Evolutionary conservation across 2,888 invertebrate species (phyloP).

Genomic region (Villa cingulata): DNA sequence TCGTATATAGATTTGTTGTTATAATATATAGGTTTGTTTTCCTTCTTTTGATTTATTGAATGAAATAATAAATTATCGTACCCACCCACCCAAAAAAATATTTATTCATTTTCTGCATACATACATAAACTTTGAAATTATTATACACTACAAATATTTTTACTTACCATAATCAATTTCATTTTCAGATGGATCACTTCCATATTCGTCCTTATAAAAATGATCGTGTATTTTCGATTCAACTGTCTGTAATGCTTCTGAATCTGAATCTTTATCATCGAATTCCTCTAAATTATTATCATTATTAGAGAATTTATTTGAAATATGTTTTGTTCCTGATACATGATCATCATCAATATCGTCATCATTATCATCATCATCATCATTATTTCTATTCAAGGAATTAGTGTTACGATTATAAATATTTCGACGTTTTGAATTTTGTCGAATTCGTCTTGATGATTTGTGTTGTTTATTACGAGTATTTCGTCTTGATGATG

Average conservation of each 20-base stretch:
- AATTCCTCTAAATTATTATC: constrained; percentile 10
- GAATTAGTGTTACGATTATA: too few relatives aligned
- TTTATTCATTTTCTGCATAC: too few relatives aligned
- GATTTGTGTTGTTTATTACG: not conserved
- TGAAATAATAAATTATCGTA: too few relatives aligned
- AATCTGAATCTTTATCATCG: constrained; percentile 27
- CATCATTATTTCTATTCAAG: constrained; percentile 12
- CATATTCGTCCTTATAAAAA: constrained; percentile 37
- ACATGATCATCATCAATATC: constrained; percentile 1
- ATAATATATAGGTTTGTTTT: too few relatives aligned
- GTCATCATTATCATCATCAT: constrained; percentile 14
- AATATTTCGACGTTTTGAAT: constrained; percentile 11
- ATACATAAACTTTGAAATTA: too few relatives aligned
- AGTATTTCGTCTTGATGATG: not conserved
- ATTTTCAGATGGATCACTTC: constrained; percentile 32
- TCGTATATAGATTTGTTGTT: too few relatives aligned
- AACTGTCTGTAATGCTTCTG: constrained; percentile 51
- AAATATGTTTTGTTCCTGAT: not conserved
- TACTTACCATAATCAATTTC: constrained; percentile 30
- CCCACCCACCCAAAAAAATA: too few relatives aligned
- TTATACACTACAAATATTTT: too few relatives aligned
- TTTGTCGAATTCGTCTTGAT: not conserved
- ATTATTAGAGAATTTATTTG: not conserved
- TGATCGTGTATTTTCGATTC: constrained; percentile 58
- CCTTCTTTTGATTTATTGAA: too few relatives aligned